Percentiles rank a stretch among this genome's conserved stretches.
Evolutionary conservation across 2,888 invertebrate genomes (phyloP).

Genomic region (Oscheius sp.): DNA sequence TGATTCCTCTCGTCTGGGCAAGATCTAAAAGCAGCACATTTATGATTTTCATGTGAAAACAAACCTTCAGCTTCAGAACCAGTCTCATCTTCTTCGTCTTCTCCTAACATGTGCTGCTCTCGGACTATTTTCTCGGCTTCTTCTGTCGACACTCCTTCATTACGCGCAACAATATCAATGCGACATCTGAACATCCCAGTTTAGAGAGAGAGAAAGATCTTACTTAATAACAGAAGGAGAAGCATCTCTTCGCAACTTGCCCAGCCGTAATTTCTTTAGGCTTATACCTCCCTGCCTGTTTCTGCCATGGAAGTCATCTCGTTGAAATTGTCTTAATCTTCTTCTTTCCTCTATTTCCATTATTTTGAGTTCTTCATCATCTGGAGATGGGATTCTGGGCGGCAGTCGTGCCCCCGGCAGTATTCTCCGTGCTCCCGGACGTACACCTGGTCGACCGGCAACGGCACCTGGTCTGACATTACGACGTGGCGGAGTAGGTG

Average conservation of each 20-base stretch:
- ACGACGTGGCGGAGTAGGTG: conserved; percentile 29
- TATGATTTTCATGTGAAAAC: too few species aligned
- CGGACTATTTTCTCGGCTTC: conserved; percentile 21
- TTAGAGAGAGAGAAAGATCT: background rate
- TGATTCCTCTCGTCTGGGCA: background rate
- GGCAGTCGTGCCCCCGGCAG: conserved; percentile 25
- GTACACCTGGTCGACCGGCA: background rate
- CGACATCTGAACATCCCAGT: conserved; percentile 6
- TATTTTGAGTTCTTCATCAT: conserved; percentile 12
- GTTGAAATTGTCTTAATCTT: background rate
- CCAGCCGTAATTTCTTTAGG: conserved; percentile 8
- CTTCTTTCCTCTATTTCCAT: conserved; percentile 22
- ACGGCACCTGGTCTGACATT: conserved; percentile 6
- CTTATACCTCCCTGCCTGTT: background rate
- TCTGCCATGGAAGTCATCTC: conserved; percentile 5
- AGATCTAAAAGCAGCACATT: background rate
- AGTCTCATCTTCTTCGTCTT: conserved; percentile 15
- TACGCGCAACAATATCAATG: background rate
- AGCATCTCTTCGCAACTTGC: conserved; percentile 6
- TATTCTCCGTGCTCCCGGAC: conserved; percentile 3
- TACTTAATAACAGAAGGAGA: background rate
- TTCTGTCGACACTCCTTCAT: conserved; percentile 7
- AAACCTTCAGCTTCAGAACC: background rate
- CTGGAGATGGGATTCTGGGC: background rate
- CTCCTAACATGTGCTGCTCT: conserved; percentile 10